Evolutionary conservation across 2,113 vertebrate genomes (phyloP).

Genomic region (Saccopteryx bilineata): DNA sequence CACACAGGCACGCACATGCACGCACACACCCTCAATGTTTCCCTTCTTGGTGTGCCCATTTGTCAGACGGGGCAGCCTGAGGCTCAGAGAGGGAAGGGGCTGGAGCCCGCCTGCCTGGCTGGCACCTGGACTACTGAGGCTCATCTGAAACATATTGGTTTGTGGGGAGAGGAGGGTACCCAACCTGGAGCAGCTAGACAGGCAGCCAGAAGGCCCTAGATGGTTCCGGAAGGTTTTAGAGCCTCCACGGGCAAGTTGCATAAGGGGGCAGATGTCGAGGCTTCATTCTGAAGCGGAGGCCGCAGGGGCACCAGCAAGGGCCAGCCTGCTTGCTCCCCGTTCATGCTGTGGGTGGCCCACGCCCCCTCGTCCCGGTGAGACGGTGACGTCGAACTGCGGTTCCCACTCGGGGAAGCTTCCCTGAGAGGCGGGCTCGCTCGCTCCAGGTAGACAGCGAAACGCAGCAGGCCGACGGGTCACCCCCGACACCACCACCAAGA

Average conservation of each 20-base stretch:
- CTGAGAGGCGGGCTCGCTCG: background rate
- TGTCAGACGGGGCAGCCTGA: background rate
- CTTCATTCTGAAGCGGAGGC: background rate
- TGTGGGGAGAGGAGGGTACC: background rate
- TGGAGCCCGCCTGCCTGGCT: background rate
- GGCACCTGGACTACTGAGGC: too few species aligned
- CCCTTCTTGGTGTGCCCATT: background rate
- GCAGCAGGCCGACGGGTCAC: background rate
- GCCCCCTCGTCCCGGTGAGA: fast-evolving
- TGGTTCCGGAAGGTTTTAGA: background rate
- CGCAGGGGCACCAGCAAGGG: too few species aligned
- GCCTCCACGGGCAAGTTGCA: background rate
- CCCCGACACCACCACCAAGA: fast-evolving
- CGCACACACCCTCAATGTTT: too few species aligned
- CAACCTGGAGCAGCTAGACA: background rate
- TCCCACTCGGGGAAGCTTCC: fast-evolving
- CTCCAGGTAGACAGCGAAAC: background rate
- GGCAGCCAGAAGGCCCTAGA: background rate
- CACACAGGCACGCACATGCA: background rate
- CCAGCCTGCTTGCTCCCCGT: fast-evolving
- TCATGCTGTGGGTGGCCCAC: fast-evolving
- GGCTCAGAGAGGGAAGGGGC: background rate
- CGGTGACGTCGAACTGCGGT: fast-evolving
- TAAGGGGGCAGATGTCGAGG: too few species aligned
- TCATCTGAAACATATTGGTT: background rate